phyloP scores from a whole-genome alignment of 2,113 vertebrate genomes.

The Oryzias javanicus region DNA sequence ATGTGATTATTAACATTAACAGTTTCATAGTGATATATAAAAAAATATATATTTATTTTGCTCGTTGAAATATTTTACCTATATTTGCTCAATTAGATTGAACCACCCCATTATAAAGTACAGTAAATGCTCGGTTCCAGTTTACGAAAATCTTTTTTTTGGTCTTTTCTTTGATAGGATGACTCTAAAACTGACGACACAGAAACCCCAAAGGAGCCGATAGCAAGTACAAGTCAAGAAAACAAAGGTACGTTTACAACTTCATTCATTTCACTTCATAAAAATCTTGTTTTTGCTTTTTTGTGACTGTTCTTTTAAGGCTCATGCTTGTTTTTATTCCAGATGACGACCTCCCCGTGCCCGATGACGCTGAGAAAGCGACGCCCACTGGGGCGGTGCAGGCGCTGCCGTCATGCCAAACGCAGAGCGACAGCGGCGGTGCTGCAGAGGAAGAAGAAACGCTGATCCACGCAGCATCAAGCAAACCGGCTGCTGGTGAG shows the following conservation, averaged over 20 bases:
- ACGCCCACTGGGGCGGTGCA: conserved; percentile 38
- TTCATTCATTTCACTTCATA: neutral
- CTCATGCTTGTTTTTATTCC: neutral
- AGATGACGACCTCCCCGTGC: conserved; percentile 42
- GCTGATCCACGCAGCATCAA: conserved; percentile 30
- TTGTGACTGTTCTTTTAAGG: neutral
- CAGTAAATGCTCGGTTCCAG: neutral
- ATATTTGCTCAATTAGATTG: too few relatives aligned
- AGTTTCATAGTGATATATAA: too few relatives aligned
- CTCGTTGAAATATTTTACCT: too few relatives aligned
- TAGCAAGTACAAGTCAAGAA: conserved; percentile 34
- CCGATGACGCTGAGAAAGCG: conserved; percentile 27
- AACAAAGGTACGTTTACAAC: conserved; percentile 38
- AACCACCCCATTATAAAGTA: neutral
- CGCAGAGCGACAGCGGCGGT: conserved; percentile 28
- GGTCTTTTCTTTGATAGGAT: conserved; percentile 32
- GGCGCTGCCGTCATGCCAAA: conserved; percentile 17
- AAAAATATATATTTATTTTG: too few relatives aligned
- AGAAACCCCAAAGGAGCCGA: conserved; percentile 28
- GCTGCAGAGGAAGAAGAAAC: conserved; percentile 46
- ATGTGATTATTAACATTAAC: too few relatives aligned
- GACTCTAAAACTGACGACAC: conserved; percentile 25
- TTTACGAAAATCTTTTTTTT: too few relatives aligned
- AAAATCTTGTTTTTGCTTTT: neutral
- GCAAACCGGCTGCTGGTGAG: conserved; percentile 66